Evolutionary conservation across 1,140 invertebrate species (phyloP).

Genomic region (Drosophila subpulchrella): DNA sequence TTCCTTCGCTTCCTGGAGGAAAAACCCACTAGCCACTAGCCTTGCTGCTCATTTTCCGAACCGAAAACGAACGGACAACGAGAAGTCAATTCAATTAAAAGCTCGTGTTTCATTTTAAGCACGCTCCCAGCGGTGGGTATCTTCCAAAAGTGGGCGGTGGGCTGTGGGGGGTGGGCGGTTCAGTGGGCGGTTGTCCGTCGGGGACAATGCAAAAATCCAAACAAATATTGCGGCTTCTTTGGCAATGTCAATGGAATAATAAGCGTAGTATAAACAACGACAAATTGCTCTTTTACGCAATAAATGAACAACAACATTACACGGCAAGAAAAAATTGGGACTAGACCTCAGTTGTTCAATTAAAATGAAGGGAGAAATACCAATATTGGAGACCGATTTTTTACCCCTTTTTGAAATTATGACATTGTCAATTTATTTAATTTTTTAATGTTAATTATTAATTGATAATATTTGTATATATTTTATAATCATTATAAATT

Average conservation of each 20-base stretch:
- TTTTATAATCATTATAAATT: no score
- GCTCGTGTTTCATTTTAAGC: slow-evolving; percentile 45
- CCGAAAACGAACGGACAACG: slow-evolving; percentile 7
- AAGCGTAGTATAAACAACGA: slow-evolving; percentile 44
- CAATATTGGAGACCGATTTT: no score
- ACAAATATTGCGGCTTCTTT: slow-evolving; percentile 36
- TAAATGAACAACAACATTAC: slow-evolving; percentile 20
- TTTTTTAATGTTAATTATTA: no score
- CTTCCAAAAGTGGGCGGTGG: slow-evolving; percentile 6
- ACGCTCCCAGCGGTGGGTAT: slow-evolving; percentile 26
- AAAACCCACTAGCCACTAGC: neutral
- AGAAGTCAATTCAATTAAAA: slow-evolving; percentile 65
- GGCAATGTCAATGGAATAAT: slow-evolving; percentile 44
- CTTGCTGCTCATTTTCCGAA: neutral
- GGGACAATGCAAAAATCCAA: slow-evolving; percentile 34
- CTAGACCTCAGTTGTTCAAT: neutral
- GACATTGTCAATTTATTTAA: no score
- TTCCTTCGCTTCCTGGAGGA: slow-evolving; percentile 1
- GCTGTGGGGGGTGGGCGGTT: neutral
- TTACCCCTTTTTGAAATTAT: no score
- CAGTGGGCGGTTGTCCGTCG: neutral
- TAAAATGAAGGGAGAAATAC: neutral
- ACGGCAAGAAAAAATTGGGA: neutral
- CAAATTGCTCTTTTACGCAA: slow-evolving; percentile 48
- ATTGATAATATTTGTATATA: no score